Evolutionary conservation across 2,113 vertebrate genomes (phyloP).

Genomic region (Sinocyclocheilus anshuiensis): DNA sequence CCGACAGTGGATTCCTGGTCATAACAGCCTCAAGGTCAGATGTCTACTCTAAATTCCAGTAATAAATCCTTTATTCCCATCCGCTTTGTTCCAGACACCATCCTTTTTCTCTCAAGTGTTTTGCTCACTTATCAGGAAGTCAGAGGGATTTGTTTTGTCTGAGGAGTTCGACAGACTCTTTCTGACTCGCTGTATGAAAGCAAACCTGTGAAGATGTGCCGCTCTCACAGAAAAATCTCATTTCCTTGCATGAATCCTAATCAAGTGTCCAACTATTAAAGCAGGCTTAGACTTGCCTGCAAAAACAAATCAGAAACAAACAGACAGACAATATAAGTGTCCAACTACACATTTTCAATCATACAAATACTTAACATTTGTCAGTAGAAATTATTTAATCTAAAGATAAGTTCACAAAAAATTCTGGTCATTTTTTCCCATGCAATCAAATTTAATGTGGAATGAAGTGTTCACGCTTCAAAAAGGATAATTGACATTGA

Average conservation of each 20-base stretch:
- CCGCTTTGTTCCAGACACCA: neutral
- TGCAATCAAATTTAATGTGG: neutral
- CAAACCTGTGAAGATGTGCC: neutral
- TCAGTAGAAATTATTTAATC: neutral
- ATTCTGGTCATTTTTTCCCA: neutral
- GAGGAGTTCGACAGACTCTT: conserved; percentile 15
- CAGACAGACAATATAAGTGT: neutral
- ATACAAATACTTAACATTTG: neutral
- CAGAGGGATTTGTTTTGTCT: conserved; percentile 31
- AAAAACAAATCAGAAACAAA: neutral
- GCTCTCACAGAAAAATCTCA: neutral
- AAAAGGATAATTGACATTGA: neutral
- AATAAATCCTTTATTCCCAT: conserved; percentile 33
- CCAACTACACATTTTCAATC: neutral
- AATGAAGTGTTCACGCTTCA: neutral
- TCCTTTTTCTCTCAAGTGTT: conserved; percentile 2
- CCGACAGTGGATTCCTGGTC: neutral
- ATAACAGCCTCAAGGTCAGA: conserved; percentile 39
- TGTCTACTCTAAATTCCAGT: conserved; percentile 2
- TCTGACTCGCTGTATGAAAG: neutral
- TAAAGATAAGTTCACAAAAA: neutral
- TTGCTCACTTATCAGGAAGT: conserved; percentile 13
- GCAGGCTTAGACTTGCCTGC: neutral
- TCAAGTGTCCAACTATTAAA: neutral
- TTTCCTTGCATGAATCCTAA: conserved; percentile 16